Evolutionary conservation across 2,797 vertebrate genomes (phyloP), one percentile per base, ranked within the genome.

Genomic region (Holocentrus rufus): DNA sequence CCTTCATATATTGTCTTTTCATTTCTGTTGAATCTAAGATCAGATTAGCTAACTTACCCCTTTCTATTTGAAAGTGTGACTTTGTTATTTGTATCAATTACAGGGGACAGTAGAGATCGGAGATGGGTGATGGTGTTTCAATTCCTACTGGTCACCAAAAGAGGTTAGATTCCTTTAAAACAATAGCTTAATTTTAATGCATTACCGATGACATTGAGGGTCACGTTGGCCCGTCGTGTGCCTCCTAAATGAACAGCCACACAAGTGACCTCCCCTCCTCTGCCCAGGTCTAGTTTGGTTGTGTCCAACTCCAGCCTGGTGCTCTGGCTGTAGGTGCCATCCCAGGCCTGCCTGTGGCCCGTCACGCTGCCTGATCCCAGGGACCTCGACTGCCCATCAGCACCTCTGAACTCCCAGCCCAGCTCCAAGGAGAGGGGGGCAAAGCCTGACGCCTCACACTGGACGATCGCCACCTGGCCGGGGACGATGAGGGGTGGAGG

Each of bases 391-490:
- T 76, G 85, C 46, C 90, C 92, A 0, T 92, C 84, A 0, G 82
- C 66, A 0, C 80, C 90, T 80, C 77, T 88, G 56, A 93, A 94
- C 93, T 95, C 91, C 92, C 88, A 97, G 89, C 49, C 83, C 74
- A 95, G 77, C 9, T 94, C 85, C 88, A 95, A 87, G 5, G 90
- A 74, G 1, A 94, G 89, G 7, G 96, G 96, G 10, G 90, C 90
- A 25, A 95, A 96, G 66, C 94, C 94, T 0, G 94, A 93, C 4
- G 94, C 89, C 1, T 94, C 92, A 36, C 96, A 97, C 65, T 90
- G 79, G 68, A 96, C 64, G 0, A 0, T 87, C 18, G 90, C 20
- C 3, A 79, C 71, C 80, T 95, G 92, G 5, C 94, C 95, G 0
- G 93, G 91, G 0, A 88, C 77, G 44, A 89, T 31, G 59, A 95